Base-by-base conservation (phyloP, 2,797 vertebrate species). In the Eremophila alpestris region DNA sequence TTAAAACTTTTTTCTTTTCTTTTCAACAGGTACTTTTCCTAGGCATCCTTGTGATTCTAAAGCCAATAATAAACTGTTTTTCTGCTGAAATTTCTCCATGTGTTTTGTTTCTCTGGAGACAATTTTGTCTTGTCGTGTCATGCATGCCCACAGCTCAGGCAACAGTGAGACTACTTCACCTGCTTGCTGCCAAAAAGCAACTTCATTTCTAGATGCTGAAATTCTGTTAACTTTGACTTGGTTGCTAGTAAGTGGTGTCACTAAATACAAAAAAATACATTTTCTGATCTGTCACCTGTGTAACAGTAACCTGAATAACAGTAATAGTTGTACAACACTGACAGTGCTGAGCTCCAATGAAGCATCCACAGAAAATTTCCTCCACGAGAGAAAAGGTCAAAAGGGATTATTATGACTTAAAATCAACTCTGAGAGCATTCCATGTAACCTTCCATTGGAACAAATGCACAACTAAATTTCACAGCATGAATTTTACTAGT, bases 181-280 rank as follows among this genome's bases (percentile, higher is more conserved):
- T 5, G 20, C 80, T 86, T 95, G 82, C 68, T 93, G 89, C 70
- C 79, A 93, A 95, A 89, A 84, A 59, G 22, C 29, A 63, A 12
- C 10, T 38, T 79, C 38, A 59, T 43, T 59, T 64, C 69, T 89
- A 89, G 73, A 89, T 81, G 68, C 11, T 48, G 30, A 84, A 90
- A 70, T 70, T 43, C 52, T 52, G 21, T 43, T 82, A 65, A n/a
- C 19, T 94, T 81, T 78, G 34, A 38, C 41, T 73, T 70, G 24
- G 6, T 56, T 79, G 21, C 29, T 73, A 22, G 32, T 77, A 78
- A 55, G 22, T 32, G 22, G 15, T 51, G 3, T 30, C 46, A 51
- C 27, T 43, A 77, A 80, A 79, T 52, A 34, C 7, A 73, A 36
- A n/a, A 5, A 3, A 13, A 34, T 5, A 10, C 11, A 16, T 62